These are phyloP conservation scores for Spizella passerina DNA, from an alignment of 2,797 vertebrate species.

Conservation along the genomic window DNA sequence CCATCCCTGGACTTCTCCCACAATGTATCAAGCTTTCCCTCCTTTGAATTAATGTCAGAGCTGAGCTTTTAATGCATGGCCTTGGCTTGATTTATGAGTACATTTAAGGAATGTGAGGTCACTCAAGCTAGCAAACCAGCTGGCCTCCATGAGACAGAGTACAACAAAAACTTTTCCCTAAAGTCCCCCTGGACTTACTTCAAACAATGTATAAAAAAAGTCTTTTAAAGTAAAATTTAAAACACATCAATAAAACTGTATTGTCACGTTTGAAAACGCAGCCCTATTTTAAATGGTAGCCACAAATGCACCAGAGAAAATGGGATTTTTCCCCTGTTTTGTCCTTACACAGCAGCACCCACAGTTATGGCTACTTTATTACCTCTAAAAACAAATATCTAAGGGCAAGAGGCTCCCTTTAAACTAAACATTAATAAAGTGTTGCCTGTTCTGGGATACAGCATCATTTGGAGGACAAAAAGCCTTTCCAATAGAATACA, in stretches of 20 bases:
- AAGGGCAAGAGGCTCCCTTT: neutral
- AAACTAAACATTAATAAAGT: neutral
- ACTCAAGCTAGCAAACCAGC: conserved; percentile 67
- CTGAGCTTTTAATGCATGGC: neutral
- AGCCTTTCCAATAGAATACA: neutral
- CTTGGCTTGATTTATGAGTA: conserved; percentile 73
- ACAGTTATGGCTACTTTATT: neutral
- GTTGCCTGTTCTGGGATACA: neutral
- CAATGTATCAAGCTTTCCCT: neutral
- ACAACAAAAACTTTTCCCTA: conserved; percentile 60
- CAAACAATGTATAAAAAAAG: conserved; percentile 24
- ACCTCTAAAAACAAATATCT: neutral
- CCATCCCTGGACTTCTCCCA: neutral
- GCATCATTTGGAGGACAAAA: neutral
- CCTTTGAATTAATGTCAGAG: conserved; percentile 1
- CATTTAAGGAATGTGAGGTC: conserved; percentile 75
- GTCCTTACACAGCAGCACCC: neutral
- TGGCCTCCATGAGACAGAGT: conserved; percentile 58
- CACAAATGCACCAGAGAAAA: neutral
- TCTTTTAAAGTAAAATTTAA: neutral
- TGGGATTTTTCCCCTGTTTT: neutral
- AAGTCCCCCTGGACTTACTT: conserved; percentile 18
- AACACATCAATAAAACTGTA: neutral
- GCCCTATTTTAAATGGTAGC: neutral
- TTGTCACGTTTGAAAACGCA: neutral